Conservation (phyloP, 1,140 invertebrate species). For the Neoseiulus cucumeris region DNA sequence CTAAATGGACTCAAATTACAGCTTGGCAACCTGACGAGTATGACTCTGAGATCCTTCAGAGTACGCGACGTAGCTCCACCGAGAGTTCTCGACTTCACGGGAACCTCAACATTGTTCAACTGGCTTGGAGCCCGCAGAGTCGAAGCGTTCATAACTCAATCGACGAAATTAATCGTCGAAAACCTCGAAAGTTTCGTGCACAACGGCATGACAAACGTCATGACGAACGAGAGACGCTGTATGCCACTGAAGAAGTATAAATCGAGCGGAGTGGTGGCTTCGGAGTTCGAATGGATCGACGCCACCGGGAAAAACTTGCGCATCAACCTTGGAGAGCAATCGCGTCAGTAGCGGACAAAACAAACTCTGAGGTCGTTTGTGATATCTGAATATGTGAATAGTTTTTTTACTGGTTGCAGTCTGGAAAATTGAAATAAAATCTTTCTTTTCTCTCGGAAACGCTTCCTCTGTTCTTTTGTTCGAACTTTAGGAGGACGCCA, state of each 20-base stretch:
- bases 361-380: no score
- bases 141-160: neutral
- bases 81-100: neutral
- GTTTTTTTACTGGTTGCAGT: no score
- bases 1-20: neutral
- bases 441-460: no score
- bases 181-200: neutral
- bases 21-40: neutral
- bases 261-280: no score
- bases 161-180: neutral
- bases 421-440: no score
- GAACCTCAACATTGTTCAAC: neutral
- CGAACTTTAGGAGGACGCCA: no score
- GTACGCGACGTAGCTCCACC: neutral
- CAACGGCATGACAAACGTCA: neutral
- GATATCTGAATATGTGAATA: no score
- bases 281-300: no score
- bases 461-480: no score
- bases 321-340: no score
- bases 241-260: neutral
- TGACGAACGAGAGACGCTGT: neutral
- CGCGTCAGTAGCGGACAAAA: no score
- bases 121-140: constrained; percentile 3
- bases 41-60: neutral
- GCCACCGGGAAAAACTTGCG: no score